These are phyloP conservation scores for Clarias platycephalus DNA, from an alignment of 2,797 vertebrate genomes.

Conservation along the genomic window DNA sequence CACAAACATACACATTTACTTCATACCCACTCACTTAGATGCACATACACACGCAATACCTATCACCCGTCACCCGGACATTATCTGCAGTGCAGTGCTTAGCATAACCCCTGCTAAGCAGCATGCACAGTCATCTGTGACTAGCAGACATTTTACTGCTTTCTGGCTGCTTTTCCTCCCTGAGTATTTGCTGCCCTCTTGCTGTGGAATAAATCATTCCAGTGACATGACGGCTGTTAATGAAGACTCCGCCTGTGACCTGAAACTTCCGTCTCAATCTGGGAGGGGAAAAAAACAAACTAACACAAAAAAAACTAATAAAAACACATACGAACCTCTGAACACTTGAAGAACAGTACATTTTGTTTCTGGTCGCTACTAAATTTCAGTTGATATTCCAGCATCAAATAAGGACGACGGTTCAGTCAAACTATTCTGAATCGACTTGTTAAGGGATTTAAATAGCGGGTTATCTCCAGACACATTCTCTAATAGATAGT, in stretches of 20 bases:
- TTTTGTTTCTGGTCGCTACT: background rate
- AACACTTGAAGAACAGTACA: background rate
- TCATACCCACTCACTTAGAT: background rate
- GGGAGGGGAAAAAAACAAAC: background rate
- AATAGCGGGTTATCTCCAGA: background rate
- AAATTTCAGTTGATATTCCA: background rate
- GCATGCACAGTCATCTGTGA: conserved; percentile 43
- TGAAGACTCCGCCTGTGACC: conserved; percentile 21
- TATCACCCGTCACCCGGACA: background rate
- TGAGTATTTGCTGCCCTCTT: conserved; percentile 62
- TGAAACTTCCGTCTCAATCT: background rate
- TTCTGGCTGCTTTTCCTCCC: conserved; percentile 16
- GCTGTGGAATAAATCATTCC: conserved; percentile 48
- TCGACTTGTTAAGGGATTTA: background rate
- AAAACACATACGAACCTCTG: background rate
- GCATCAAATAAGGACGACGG: background rate
- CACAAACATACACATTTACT: background rate
- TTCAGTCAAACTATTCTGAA: background rate
- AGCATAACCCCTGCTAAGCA: conserved; percentile 24
- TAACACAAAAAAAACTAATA: background rate
- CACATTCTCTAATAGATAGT: background rate
- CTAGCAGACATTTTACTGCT: conserved; percentile 48
- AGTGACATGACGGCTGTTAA: conserved; percentile 20
- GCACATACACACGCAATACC: conserved; percentile 19
- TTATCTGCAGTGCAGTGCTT: conserved; percentile 30